phyloP scores from a whole-genome alignment of 1,140 invertebrate species.

The Leptinotarsa defecta region DNA sequence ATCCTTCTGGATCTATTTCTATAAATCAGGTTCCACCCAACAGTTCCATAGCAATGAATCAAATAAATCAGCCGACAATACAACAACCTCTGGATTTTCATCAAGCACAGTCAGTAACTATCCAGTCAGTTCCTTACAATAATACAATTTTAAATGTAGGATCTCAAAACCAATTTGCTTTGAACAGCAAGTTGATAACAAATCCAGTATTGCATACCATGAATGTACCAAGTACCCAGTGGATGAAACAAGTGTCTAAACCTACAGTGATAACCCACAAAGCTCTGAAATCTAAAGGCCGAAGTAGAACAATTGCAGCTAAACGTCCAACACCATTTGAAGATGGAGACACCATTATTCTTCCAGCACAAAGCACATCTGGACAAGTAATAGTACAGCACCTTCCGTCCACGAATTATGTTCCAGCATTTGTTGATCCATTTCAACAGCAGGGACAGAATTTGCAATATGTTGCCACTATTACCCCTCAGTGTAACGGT shows the following conservation, averaged over 20 bases:
- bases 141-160: conserved; percentile 42
- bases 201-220: conserved; percentile 40
- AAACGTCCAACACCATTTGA: conserved; percentile 33
- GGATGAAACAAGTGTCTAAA: conserved; percentile 41
- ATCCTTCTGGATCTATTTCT: conserved; percentile 25
- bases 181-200: conserved; percentile 44
- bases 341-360: conserved; percentile 30
- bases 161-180: conserved; percentile 42
- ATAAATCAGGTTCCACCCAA: conserved; percentile 20
- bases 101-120: conserved; percentile 45
- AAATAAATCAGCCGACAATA: conserved; percentile 33
- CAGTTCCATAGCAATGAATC: conserved; percentile 30
- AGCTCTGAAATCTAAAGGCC: conserved; percentile 36
- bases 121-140: conserved; percentile 45
- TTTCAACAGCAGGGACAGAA: conserved; percentile 69
- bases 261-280: conserved; percentile 38
- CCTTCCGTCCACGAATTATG: conserved; percentile 66
- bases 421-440: conserved; percentile 71
- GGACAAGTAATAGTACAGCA: conserved; percentile 65
- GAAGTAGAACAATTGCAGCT: conserved; percentile 41
- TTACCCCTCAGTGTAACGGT: conserved; percentile 60
- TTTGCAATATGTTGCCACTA: conserved; percentile 72
- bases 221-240: conserved; percentile 42
- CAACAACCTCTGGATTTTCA: conserved; percentile 42
- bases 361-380: conserved; percentile 18